phyloP scores from a whole-genome alignment of 92 coral and sea anemone genomes.

The Ricordea florida region DNA sequence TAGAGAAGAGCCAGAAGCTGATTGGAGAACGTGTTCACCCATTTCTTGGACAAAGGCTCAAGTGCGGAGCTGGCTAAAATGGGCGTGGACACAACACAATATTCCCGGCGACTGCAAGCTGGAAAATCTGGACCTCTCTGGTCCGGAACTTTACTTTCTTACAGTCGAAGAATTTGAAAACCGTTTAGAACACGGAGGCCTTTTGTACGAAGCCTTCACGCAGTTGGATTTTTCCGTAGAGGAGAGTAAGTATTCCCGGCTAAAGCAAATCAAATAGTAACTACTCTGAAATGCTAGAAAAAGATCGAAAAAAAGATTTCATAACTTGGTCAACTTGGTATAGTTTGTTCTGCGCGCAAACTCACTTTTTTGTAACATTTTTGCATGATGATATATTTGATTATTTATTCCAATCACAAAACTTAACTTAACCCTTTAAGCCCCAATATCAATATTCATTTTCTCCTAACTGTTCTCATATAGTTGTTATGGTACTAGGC shows the following conservation, averaged over 20 bases:
- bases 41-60: conserved; percentile 43
- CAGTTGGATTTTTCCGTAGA: conserved; percentile 20
- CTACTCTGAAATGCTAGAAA: not conserved
- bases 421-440: too few species aligned
- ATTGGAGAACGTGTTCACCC: conserved; percentile 16
- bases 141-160: conserved; percentile 43
- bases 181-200: conserved; percentile 54
- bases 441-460: too few species aligned
- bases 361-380: too few species aligned
- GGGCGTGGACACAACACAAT: conserved; percentile 13
- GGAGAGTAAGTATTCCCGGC: conserved; percentile 3
- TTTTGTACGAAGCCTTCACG: conserved; percentile 39
- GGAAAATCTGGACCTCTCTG: conserved; percentile 32
- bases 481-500: too few species aligned
- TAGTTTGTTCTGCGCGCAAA: too few species aligned
- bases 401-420: too few species aligned
- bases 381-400: too few species aligned
- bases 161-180: conserved; percentile 46
- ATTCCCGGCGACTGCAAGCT: conserved; percentile 15
- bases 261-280: not conserved
- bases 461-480: too few species aligned
- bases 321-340: too few species aligned
- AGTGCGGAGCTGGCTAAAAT: conserved; percentile 32
- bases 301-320: not conserved
- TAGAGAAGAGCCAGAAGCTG: not conserved